phyloP scores from a whole-genome alignment of 2,888 invertebrate species.

The Cephus pulcher region DNA sequence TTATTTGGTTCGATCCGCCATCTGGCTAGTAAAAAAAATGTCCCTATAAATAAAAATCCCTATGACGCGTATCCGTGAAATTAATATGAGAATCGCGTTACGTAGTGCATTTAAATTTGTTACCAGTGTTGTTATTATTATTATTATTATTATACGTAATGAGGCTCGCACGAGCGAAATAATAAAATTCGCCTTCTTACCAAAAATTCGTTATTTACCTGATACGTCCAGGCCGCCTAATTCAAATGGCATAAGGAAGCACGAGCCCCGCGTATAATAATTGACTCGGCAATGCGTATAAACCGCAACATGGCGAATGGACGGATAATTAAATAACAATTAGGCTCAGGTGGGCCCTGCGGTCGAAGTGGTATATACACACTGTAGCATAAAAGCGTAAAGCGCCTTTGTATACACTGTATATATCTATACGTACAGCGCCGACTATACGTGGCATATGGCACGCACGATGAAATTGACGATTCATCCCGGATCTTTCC shows the following conservation, averaged over 20 bases:
- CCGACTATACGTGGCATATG: slow-evolving; percentile 30
- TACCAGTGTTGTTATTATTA: no score
- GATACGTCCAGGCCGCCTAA: background rate
- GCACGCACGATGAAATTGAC: slow-evolving; percentile 39
- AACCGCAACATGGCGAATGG: slow-evolving; percentile 59
- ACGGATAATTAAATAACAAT: slow-evolving; percentile 63
- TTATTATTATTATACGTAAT: background rate
- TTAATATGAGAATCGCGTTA: background rate
- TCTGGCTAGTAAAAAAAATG: background rate
- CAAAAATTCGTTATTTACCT: background rate
- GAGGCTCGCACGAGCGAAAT: background rate
- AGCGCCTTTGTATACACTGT: slow-evolving; percentile 18
- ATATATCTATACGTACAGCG: slow-evolving; percentile 14
- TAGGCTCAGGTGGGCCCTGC: slow-evolving; percentile 55
- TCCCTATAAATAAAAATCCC: background rate
- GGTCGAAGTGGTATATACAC: slow-evolving; percentile 20
- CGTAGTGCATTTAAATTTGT: background rate
- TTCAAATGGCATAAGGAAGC: background rate
- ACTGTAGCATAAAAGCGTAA: slow-evolving; percentile 16
- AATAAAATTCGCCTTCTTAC: background rate
- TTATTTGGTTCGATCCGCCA: background rate
- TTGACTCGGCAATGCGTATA: slow-evolving; percentile 59
- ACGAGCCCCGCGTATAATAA: slow-evolving; percentile 29
- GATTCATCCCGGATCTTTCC: slow-evolving; percentile 49
- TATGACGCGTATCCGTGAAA: background rate